Conservation (phyloP, 1,140 invertebrate genomes). For the Ceratosolen solmsi region DNA sequence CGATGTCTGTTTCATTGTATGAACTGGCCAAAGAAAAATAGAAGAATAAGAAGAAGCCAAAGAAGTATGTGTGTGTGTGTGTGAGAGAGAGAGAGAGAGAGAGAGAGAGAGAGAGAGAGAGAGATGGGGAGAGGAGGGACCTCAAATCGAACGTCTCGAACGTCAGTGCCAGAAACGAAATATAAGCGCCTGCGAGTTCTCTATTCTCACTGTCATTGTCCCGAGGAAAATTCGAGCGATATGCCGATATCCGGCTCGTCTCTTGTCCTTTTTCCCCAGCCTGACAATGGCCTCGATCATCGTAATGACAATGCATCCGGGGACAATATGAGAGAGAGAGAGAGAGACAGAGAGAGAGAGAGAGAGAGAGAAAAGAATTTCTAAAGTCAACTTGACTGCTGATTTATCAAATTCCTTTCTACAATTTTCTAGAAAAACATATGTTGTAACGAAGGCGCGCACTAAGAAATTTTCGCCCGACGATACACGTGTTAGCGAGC, state of each 20-base stretch:
- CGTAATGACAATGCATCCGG: conserved; percentile 46
- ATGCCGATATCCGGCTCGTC: conserved; percentile 56
- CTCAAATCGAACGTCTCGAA: conserved; percentile 61
- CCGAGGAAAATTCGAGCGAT: conserved; percentile 59
- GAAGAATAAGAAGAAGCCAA: background rate
- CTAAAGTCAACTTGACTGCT: too few relatives aligned
- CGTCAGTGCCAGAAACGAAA: conserved; percentile 62
- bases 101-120: background rate
- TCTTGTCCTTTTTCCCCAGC: conserved; percentile 32
- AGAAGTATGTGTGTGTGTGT: background rate
- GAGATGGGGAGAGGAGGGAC: background rate
- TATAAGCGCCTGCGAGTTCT: conserved; percentile 58
- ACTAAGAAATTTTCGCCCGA: conserved; percentile 17
- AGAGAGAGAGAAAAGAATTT: too few relatives aligned
- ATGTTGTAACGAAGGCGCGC: background rate
- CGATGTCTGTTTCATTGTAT: conserved; percentile 61
- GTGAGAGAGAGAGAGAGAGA: background rate
- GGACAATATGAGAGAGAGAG: conserved; percentile 38
- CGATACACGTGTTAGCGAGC: background rate
- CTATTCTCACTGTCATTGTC: conserved; percentile 56
- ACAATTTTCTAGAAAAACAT: too few relatives aligned
- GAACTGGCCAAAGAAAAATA: conserved; percentile 47
- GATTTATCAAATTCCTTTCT: too few relatives aligned
- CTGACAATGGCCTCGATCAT: conserved; percentile 38
- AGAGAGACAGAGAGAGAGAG: too few relatives aligned